phyloP scores from a whole-genome alignment of 1,140 invertebrate species.

The Ptiloglossa arizonensis region DNA sequence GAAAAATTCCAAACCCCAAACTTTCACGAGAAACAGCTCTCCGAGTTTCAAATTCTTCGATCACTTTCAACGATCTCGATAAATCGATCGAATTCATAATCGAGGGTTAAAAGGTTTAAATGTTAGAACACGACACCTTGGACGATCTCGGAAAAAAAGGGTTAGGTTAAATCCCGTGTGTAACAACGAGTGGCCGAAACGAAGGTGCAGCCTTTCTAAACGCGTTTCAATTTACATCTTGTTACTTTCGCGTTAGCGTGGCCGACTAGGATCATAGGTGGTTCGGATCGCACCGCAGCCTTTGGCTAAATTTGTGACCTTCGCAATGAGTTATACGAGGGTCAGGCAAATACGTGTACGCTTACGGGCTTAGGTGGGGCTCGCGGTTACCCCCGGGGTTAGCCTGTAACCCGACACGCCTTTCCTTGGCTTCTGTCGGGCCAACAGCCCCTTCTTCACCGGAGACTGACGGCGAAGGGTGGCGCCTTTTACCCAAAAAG shows the following conservation, averaged over 20 bases:
- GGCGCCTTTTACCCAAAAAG: constrained; percentile 71
- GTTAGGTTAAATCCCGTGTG: no score
- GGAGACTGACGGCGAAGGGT: constrained; percentile 64
- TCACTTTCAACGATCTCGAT: no score
- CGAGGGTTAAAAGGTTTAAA: no score
- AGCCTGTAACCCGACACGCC: constrained; percentile 76
- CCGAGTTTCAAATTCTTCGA: no score
- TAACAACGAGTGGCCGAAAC: no score
- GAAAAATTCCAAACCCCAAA: no score
- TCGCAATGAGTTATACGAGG: constrained; percentile 53
- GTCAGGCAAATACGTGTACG: constrained; percentile 64
- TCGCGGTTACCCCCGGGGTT: constrained; percentile 78
- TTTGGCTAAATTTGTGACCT: constrained; percentile 50
- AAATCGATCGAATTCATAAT: no score
- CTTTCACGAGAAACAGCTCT: no score
- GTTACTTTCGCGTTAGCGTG: constrained; percentile 37
- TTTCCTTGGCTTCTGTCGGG: constrained; percentile 81
- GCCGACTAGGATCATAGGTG: constrained; percentile 35
- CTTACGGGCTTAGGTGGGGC: constrained; percentile 69
- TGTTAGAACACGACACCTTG: no score
- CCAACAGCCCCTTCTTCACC: constrained; percentile 78
- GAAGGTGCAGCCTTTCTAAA: constrained; percentile 31
- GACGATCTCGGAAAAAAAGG: no score
- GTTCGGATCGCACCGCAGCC: constrained; percentile 25
- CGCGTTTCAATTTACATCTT: constrained; percentile 51